Percentiles rank a stretch among this genome's conserved stretches.
phyloP scores from a whole-genome alignment of 2,113 vertebrate genomes.

The Lasiurus cinereus region DNA sequence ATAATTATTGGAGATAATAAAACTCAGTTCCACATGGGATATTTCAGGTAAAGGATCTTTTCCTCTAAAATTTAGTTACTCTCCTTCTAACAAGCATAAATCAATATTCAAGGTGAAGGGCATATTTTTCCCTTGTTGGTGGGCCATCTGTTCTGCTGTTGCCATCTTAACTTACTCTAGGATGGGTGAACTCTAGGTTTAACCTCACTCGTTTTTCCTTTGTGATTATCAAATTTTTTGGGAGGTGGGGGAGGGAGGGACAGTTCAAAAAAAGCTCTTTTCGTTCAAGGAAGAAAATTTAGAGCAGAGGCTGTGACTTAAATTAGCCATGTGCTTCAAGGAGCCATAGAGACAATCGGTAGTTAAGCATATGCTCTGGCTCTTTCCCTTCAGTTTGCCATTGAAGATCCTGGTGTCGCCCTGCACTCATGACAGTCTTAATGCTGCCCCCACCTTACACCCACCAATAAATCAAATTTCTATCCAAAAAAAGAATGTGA shows the following conservation, averaged over 20 bases:
- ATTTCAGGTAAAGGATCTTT: conserved; percentile 92
- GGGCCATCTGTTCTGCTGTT: not conserved
- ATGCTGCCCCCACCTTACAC: too few relatives aligned
- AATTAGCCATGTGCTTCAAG: not conserved
- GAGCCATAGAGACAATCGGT: not conserved
- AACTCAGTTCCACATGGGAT: conserved; percentile 96
- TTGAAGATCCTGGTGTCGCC: too few relatives aligned
- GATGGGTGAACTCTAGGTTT: not conserved
- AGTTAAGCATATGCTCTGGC: not conserved
- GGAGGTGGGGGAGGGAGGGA: too few relatives aligned
- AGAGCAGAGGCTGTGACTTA: not conserved
- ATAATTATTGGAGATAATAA: conserved; percentile 91
- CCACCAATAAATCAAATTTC: too few relatives aligned
- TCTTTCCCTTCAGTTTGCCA: too few relatives aligned
- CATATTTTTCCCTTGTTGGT: not conserved
- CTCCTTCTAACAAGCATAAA: not conserved
- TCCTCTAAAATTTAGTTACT: not conserved
- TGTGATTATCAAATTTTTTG: not conserved
- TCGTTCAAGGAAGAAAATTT: not conserved
- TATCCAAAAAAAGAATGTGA: not conserved
- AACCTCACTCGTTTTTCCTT: not conserved
- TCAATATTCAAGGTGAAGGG: not conserved
- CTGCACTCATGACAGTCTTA: too few relatives aligned
- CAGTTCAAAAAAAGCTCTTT: conserved; percentile 49
- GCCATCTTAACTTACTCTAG: not conserved